Evolutionary conservation across 1,140 invertebrate species (phyloP), one percentile per base, ranked within the genome.

Genomic region (Chrysomallon squamiferum): DNA sequence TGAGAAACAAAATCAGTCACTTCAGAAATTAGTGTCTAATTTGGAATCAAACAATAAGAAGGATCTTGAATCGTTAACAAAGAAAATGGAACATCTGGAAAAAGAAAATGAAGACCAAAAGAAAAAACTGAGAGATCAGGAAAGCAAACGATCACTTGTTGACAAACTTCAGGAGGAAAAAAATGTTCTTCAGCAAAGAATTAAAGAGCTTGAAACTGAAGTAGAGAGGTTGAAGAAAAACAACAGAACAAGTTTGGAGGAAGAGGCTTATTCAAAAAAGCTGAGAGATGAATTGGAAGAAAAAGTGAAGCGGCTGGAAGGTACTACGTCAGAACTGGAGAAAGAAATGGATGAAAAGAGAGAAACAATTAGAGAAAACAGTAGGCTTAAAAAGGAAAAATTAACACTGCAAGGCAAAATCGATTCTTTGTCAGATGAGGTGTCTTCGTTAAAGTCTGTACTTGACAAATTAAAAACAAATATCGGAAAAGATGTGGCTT

Each of bases 131-230:
- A 38, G 22, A n/a, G 13, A 38, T 7, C 35, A 38, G 15, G 35
- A 38, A 15, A 43, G 5, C 15, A 38, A 35, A 22, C 22, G 33
- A 20, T 41, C 58, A 3, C 54, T 73, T 30, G 52, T 73, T n/a
- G 62, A 69, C 2, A 65, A 57, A 25, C 62, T 73, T 1, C 71
- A 69, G 33, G 47, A 43, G 35, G 71, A 73, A 47, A 73, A 73
- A 18, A 29, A 65, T 15, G 67, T 65, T 5, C 52, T 73, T 27
- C 67, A 68, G 50, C 62, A 57, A 33, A 52, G 67, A 43, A 20
- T 69, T 33, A 64, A 72, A 52, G 18, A 15, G 11, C 43, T 69
- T 33, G 71, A 72, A 32, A 66, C 59, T n/a, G 57, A 72, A 32
- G 45, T 20, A 54, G 50, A 54, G 22, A 27, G 25, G 18, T 30